A percentile compares a stretch with the other conserved stretches of the same genome.
Evolutionary conservation across 2,797 vertebrate genomes (phyloP).

Genomic region (Molothrus ater): DNA sequence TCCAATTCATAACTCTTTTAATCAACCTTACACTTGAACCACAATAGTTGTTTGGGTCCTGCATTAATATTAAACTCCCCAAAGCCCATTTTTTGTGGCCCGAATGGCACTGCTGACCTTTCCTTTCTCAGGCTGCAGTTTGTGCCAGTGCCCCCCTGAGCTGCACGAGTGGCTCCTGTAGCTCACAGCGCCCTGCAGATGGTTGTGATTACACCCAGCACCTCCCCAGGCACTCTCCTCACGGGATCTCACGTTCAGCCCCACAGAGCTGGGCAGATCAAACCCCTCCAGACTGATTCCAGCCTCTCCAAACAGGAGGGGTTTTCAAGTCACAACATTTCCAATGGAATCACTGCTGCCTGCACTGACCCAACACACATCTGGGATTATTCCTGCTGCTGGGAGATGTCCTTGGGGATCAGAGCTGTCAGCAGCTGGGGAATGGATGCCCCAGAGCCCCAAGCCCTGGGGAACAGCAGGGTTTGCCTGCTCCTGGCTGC

Average conservation of each 20-base stretch:
- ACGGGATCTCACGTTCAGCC: constrained; percentile 75
- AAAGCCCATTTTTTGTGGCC: constrained; percentile 77
- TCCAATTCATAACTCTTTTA: neutral
- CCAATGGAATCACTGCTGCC: constrained; percentile 8
- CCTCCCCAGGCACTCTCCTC: constrained; percentile 72
- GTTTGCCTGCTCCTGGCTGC: constrained; percentile 71
- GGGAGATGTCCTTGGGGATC: constrained; percentile 20
- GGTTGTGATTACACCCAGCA: constrained; percentile 81
- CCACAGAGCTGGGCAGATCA: constrained; percentile 41
- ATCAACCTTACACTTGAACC: constrained; percentile 12
- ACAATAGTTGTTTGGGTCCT: constrained; percentile 10
- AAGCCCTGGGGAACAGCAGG: constrained; percentile 67
- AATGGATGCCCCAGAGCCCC: constrained; percentile 53
- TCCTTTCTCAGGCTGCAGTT: constrained; percentile 85
- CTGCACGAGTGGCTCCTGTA: constrained; percentile 74
- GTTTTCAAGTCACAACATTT: neutral
- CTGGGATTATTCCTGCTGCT: constrained; percentile 15
- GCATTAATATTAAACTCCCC: constrained; percentile 77
- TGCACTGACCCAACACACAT: neutral
- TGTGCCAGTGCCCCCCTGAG: constrained; percentile 78
- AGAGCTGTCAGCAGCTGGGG: constrained; percentile 70
- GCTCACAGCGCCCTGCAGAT: constrained; percentile 78
- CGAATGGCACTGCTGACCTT: constrained; percentile 75
- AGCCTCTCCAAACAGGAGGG: constrained; percentile 14
- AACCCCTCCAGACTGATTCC: constrained; percentile 53